phyloP scores from a whole-genome alignment of 2,888 invertebrate genomes.

The Cordilura impudica region DNA sequence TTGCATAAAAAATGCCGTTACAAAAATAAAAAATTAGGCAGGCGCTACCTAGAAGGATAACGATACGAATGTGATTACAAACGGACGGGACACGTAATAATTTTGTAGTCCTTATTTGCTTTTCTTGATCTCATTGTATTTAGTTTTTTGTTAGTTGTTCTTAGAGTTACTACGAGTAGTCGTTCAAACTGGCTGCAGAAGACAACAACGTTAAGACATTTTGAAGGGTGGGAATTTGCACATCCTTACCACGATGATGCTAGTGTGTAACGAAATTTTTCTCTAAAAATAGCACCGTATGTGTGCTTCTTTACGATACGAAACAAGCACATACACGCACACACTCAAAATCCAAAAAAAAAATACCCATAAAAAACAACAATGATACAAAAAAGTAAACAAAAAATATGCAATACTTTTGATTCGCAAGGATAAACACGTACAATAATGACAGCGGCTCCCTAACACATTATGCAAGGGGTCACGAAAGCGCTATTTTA shows the following conservation, averaged over 20 bases:
- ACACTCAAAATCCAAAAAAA: too few relatives aligned
- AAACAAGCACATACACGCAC: conserved; percentile 32
- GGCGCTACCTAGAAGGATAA: conserved; percentile 65
- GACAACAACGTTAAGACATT: conserved; percentile 41
- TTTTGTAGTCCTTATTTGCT: conserved; percentile 57
- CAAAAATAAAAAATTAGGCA: conserved; percentile 62
- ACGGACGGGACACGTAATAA: conserved; percentile 66
- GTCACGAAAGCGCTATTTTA: conserved; percentile 40
- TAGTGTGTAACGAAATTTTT: conserved; percentile 33
- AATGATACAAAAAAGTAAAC: conserved; percentile 36
- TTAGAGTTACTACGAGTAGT: conserved; percentile 16
- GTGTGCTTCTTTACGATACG: conserved; percentile 48
- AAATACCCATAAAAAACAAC: conserved; percentile 50
- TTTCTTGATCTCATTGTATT: conserved; percentile 48
- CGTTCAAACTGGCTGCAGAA: conserved; percentile 26
- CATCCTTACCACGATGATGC: conserved; percentile 30
- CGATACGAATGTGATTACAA: conserved; percentile 59
- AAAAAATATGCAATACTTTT: conserved; percentile 62
- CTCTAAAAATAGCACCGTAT: conserved; percentile 21
- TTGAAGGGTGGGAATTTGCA: conserved; percentile 64
- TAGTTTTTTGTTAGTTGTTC: neutral
- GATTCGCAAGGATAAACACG: conserved; percentile 64
- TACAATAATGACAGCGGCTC: conserved; percentile 55
- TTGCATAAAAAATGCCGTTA: conserved; percentile 78
- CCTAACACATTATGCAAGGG: conserved; percentile 60